Evolutionary conservation across 2,888 invertebrate genomes (phyloP), one percentile per base, ranked within the genome.

Genomic region (Agrenia bidenticulata): DNA sequence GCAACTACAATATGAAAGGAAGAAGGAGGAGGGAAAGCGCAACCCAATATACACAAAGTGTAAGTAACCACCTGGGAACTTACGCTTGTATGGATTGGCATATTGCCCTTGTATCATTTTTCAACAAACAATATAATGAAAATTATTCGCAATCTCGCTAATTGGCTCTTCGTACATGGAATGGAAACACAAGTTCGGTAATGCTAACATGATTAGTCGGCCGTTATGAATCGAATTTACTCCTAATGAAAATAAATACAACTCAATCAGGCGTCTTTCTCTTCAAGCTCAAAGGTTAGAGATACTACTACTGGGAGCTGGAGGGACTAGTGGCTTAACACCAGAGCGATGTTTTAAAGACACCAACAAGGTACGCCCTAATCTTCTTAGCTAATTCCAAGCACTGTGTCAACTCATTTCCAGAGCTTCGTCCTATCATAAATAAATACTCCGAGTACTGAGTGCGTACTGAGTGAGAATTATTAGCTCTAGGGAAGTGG

Each of bases 91-190:
- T 57, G 56, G 39, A 51, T 63, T 51, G 57, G 17, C 54, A 54
- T 54, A 55, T 69, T 64, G 67, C 66, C 64, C 63, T 60, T 67
- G 70, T 74, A 74, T 74, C 72, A 72, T 72, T 74, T 73, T 74
- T 67, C 74, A 67, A 69, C 72, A 72, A 74, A 74, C 72, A 72
- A 69, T 67, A 59, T 57, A 66, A 63, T 67, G 67, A 57, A 72
- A 68, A 70, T 68, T 73, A 69, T 73, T 73, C 66, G 69, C 72
- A 72, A 72, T 73, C 73, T 51, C 53, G 41, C 70, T 72, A 74
- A 74, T 74, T 74, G 74, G 69, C 68, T 70, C 64, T 60, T 64
- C 66, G 69, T 64, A 69, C 60, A 53, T 41, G 62, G 53, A 50
- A 51, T 62, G 62, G 58, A 60, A 61, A 7, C 32, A 32, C 5